Base-by-base conservation (phyloP, 2,113 vertebrate genomes). In the Bubo blakistoni region DNA sequence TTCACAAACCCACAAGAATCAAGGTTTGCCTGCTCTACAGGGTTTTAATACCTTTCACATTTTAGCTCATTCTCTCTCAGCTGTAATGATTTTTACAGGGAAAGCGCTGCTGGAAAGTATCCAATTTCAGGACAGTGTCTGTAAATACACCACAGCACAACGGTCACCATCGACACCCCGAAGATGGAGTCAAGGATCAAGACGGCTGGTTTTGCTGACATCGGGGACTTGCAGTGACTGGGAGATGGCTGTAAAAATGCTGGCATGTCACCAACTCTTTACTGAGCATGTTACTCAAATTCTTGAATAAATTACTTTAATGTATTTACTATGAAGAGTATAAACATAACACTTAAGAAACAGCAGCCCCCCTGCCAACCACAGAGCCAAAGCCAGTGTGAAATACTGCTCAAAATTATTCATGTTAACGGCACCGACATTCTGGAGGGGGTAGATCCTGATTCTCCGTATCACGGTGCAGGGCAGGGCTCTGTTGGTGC, bases 401-500 rank as follows among this genome's bases (percentile, higher is more conserved):
- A 62, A 91, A 66, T 17, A 26, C 18, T 27, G 20, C 65, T 70
- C 65, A 34, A 24, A 79, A 72, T 67, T 21, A 65, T 14, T 67
- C 11, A 5, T 1, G 11, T 19, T 76, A 52, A 6, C 36, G 27
- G 3, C 2, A 52, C 7, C 10, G 82, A 36, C 15, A 2, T 67
- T 90, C n/a, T 8, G 34, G 67, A 63, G 81, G 4, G 2, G 47
- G 30, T 8, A 15, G 38, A 36, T 67, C 65, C 71, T 10, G 55
- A 44, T 22, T 79, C 69, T 62, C 54, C 3, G 0, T 10, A 7
- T 18, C 13, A 1, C 55, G 3, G 13, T 32, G 34, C 46, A 21
- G 1, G 14, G 27, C 65, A 67, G 49, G 44, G 24, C 26, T 25
- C 40, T 69, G 13, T 18, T 5, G 16, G 67, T 26, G 63, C 61